phyloP scores from a whole-genome alignment of 2,888 invertebrate species.

The Tetragonisca angustula region DNA sequence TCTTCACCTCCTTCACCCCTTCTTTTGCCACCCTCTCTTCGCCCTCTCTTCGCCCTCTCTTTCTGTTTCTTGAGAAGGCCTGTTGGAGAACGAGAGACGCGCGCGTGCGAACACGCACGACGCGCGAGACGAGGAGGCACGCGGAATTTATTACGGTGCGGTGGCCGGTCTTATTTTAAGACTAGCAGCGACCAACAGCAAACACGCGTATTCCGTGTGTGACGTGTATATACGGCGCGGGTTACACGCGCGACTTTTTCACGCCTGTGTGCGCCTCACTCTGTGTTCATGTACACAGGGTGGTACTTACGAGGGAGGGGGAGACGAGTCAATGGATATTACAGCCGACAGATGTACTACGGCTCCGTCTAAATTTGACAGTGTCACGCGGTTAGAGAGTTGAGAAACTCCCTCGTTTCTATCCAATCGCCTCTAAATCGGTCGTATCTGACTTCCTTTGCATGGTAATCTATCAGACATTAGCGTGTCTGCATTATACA shows the following conservation, averaged over 20 bases:
- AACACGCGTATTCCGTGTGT: slow-evolving; percentile 55
- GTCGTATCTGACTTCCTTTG: background rate
- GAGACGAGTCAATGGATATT: slow-evolving; percentile 71
- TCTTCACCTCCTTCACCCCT: background rate
- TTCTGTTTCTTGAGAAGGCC: slow-evolving; percentile 2
- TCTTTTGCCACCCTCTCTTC: background rate
- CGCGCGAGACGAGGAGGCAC: slow-evolving; percentile 44
- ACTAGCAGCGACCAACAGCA: slow-evolving; percentile 48
- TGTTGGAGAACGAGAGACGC: slow-evolving; percentile 47
- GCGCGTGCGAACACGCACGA: slow-evolving; percentile 27
- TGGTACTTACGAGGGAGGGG: slow-evolving; percentile 51
- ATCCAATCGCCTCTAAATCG: background rate
- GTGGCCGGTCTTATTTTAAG: slow-evolving; percentile 78
- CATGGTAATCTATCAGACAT: background rate
- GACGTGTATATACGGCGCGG: slow-evolving; percentile 35
- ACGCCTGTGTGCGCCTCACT: background rate
- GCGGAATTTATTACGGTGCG: slow-evolving; percentile 74
- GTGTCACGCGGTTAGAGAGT: slow-evolving; percentile 16
- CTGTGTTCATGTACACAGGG: slow-evolving; percentile 14
- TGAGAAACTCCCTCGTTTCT: slow-evolving; percentile 12
- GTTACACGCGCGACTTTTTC: slow-evolving; percentile 16
- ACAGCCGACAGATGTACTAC: slow-evolving; percentile 73
- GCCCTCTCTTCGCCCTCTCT: background rate
- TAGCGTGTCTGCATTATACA: too few species aligned
- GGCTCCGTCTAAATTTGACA: slow-evolving; percentile 69